These are phyloP conservation scores for Oithona nana DNA, from an alignment of 2,888 invertebrate genomes.

Conservation along the genomic window DNA sequence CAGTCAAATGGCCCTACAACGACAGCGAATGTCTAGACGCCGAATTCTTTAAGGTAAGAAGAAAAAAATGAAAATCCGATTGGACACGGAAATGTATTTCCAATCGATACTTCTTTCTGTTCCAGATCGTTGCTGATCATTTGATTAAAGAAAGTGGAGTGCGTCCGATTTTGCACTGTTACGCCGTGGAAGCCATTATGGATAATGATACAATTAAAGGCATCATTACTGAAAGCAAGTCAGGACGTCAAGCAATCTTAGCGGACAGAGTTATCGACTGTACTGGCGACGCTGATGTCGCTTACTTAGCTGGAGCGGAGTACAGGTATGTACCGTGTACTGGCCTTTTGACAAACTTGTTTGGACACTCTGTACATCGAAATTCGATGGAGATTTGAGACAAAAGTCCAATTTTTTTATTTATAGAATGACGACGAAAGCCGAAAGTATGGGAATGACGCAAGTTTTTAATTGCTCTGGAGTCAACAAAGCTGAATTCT, in stretches of 20 bases:
- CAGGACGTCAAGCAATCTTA: conserved; percentile 2
- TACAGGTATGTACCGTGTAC: neutral
- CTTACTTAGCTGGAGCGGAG: conserved; percentile 3
- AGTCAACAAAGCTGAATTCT: conserved; percentile 2
- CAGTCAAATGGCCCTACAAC: neutral
- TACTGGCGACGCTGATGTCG: conserved; percentile 10
- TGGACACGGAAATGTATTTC: too few species aligned
- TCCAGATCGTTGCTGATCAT: neutral
- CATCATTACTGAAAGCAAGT: conserved; percentile 6
- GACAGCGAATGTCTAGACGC: conserved; percentile 11
- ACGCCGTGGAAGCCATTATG: conserved; percentile 5
- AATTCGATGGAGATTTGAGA: too few species aligned
- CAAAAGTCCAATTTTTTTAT: too few species aligned
- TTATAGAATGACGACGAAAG: too few species aligned
- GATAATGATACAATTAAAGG: conserved; percentile 8
- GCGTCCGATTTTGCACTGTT: neutral
- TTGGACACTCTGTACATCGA: too few species aligned
- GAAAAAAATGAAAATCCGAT: too few species aligned
- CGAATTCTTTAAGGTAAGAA: neutral
- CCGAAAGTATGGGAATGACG: conserved; percentile 3
- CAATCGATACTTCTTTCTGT: too few species aligned
- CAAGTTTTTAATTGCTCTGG: conserved; percentile 1
- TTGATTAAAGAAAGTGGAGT: neutral
- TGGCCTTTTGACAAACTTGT: neutral
- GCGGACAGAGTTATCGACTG: conserved; percentile 3